phyloP scores from a whole-genome alignment of 2,888 invertebrate species.

The Tineola bisselliella region DNA sequence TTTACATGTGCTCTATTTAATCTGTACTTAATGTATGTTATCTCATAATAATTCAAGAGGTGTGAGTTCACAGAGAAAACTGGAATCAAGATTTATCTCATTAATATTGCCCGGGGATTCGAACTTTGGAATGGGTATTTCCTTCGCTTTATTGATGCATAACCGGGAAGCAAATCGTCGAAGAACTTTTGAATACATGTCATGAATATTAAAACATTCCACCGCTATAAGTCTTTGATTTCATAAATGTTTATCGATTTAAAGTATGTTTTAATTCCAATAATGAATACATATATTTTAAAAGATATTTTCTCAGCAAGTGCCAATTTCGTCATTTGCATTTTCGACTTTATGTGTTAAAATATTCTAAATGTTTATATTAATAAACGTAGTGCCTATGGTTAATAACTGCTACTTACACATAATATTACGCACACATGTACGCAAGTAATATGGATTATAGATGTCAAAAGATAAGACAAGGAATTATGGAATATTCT shows the following conservation, averaged over 20 bases:
- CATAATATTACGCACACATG: too few species aligned
- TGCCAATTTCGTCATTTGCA: too few species aligned
- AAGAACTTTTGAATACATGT: constrained; percentile 25
- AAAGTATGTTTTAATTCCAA: background rate
- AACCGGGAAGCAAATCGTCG: constrained; percentile 44
- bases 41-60: constrained; percentile 8
- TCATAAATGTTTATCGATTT: background rate
- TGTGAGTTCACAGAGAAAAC: constrained; percentile 15
- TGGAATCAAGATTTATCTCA: constrained; percentile 37
- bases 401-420: too few species aligned
- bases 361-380: too few species aligned
- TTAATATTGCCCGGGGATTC: constrained; percentile 46
- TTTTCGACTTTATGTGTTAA: too few species aligned
- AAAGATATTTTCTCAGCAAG: too few species aligned
- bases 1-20: too few species aligned
- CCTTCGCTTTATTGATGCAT: constrained; percentile 38
- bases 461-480: background rate
- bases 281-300: too few species aligned
- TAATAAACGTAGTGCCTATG: too few species aligned
- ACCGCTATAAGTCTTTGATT: background rate
- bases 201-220: background rate
- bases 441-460: background rate
- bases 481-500: background rate
- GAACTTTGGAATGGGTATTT: constrained; percentile 48
- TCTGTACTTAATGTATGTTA: background rate